Base-by-base conservation (phyloP, 2,888 invertebrate genomes). In the Phengaris alcon region DNA sequence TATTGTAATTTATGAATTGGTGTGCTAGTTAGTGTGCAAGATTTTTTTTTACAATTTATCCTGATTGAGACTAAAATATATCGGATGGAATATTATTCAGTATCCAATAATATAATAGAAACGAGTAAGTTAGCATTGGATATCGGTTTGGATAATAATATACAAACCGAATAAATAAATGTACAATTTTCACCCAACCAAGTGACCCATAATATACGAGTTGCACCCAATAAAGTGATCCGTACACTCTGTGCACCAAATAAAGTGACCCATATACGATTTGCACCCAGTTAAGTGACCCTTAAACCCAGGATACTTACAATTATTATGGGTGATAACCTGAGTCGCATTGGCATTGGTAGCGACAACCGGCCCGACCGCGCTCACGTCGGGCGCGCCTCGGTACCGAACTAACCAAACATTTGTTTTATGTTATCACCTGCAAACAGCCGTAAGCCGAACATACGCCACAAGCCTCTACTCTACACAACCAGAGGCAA, bases 331-430 rank as follows among this genome's bases (percentile, higher is more conserved):
- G 82, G 83, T 84, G 82, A 86, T 77, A 78, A 88, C 80, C 78
- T 86, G 80, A 80, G 90, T 90, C 80, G 79, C 83, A 86, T 88
- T 90, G 83, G 78, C 80, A 86, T 88, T 89, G 83, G 78, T 81
- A 79, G 84, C 79, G 75, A 82, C 83, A 81, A 80, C 83, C 78
- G 86, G 77, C 48, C 82, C 79, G 78, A 80, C 81, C 82, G 83
- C 85, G 82, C 82, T 81, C 83, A 86, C 82, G 79, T 84, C 82
- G 77, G 87, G 85, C 80, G 91, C 84, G 82, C 88, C 91, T 80
- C 91, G 90, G 88, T 93, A 93, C 81, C 93, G 93, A 90, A 93
- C 93, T 94, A 93, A 90, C 87, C 89, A 91, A 93, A 93, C 90
- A 93, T 92, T 92, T 89, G 88, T 89, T 92, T 92, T 84, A 90